phyloP scores from a whole-genome alignment of 2,888 invertebrate species.

The Bembecia ichneumoniformis region DNA sequence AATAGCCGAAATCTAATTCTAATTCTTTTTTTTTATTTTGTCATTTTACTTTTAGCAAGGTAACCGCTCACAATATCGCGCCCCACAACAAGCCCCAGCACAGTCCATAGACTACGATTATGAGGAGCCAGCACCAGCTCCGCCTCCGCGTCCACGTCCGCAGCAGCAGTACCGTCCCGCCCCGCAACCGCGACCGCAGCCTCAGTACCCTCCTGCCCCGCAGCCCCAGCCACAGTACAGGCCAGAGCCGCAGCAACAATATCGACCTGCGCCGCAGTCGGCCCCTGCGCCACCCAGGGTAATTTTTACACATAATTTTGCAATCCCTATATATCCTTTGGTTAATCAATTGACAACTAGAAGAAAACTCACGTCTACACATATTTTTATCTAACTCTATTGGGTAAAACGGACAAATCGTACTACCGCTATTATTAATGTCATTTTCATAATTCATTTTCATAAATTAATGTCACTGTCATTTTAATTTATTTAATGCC shows the following conservation, averaged over 20 bases:
- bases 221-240: slow-evolving; percentile 28
- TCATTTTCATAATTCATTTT: no score
- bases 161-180: slow-evolving; percentile 22
- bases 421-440: no score
- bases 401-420: no score
- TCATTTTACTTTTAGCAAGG: slow-evolving; percentile 19
- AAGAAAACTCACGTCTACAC: no score
- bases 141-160: slow-evolving; percentile 21
- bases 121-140: slow-evolving; percentile 39
- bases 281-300: slow-evolving; percentile 54
- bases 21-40: no score
- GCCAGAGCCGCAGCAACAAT: slow-evolving; percentile 22
- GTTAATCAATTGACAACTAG: no score
- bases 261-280: slow-evolving; percentile 25
- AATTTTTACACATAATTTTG: slow-evolving; percentile 1
- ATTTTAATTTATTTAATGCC: no score
- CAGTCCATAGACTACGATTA: slow-evolving; percentile 49
- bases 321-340: no score
- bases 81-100: slow-evolving; percentile 16
- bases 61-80: slow-evolving; percentile 40
- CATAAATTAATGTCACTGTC: no score
- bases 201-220: no score
- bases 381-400: no score
- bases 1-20: no score
- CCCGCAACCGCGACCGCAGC: slow-evolving; percentile 27